Evolutionary conservation across 2,797 vertebrate species (phyloP).

Genomic region (Enteromius fasciolatus): DNA sequence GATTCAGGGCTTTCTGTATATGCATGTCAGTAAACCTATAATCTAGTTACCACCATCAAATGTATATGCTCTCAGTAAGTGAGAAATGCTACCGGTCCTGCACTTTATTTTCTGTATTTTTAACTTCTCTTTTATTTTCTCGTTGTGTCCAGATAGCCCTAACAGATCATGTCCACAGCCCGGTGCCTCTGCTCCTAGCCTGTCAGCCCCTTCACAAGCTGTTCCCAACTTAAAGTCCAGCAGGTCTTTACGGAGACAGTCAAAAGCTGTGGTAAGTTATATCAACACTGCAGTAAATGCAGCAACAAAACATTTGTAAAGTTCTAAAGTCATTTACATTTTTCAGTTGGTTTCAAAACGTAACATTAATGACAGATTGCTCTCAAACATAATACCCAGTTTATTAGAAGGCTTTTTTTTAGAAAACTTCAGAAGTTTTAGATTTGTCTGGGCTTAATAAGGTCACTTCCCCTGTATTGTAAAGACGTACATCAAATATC

Average conservation of each 20-base stretch:
- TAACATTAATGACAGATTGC: neutral
- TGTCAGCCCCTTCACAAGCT: constrained; percentile 72
- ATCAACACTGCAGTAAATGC: neutral
- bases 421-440: neutral
- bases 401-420: neutral
- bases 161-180: constrained; percentile 85
- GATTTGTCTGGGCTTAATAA: neutral
- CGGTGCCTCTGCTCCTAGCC: constrained; percentile 75
- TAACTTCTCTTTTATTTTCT: constrained; percentile 1
- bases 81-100: neutral
- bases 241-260: constrained; percentile 82
- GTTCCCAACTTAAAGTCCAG: constrained; percentile 75
- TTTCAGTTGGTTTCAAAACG: no score
- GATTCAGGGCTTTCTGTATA: neutral
- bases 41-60: neutral
- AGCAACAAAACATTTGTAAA: neutral
- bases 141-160: constrained; percentile 74
- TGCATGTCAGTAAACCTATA: neutral
- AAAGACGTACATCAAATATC: neutral
- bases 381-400: neutral
- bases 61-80: neutral
- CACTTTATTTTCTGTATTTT: neutral
- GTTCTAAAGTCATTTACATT: no score
- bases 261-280: constrained; percentile 84
- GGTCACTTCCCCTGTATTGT: neutral